Evolutionary conservation across 2,888 invertebrate species (phyloP), one percentile per base, ranked within the genome.

Genomic region (Drosophila maculinotata): DNA sequence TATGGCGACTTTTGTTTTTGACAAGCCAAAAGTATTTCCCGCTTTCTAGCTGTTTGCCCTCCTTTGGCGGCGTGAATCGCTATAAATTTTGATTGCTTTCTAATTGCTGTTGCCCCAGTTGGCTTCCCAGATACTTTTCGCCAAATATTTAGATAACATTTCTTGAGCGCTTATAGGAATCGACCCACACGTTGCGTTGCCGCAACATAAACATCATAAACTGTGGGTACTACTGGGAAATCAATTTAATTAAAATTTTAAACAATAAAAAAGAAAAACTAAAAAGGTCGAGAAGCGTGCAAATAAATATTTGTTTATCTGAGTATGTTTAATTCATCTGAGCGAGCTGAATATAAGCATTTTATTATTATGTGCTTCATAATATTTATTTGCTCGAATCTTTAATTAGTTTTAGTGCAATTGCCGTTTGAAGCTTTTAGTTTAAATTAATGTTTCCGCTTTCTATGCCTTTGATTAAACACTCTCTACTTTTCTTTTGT

Each of bases 21-120:
- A 74, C 69, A 74, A 12, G 33, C 42, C 41, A 39, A 65, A 78
- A 52, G 53, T 60, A 53, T 68, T 77, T 56, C 51, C 51, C 39
- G 39, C 42, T 41, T 47, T 56, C 42, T 25, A 36, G 15, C 12
- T 54, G 15, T 44, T 30, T 44, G 26, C 51, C 64, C 64, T 69
- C 38, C 47, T 51, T 71, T 42, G 38, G 28, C 36, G 64, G 52
- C 26, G 44, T 39, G 20, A 60, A 60, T 41, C 28, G 48, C 35
- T 12, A 35, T 41, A 66, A 68, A 68, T 82, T 58, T 68, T 69
- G 64, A 85, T 82, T 72, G 76, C 72, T 85, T 79, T 82, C 76
- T 76, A 72, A 82, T 75, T 82, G 45, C 45, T 81, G 82, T 62
- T 49, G 30, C 39, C 57, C 31, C 58, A 56, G 52, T 58, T 17